Percentiles rank a stretch among this genome's conserved stretches.
Conservation (phyloP, 2,888 invertebrate species). For the Tiliacea aurago region DNA sequence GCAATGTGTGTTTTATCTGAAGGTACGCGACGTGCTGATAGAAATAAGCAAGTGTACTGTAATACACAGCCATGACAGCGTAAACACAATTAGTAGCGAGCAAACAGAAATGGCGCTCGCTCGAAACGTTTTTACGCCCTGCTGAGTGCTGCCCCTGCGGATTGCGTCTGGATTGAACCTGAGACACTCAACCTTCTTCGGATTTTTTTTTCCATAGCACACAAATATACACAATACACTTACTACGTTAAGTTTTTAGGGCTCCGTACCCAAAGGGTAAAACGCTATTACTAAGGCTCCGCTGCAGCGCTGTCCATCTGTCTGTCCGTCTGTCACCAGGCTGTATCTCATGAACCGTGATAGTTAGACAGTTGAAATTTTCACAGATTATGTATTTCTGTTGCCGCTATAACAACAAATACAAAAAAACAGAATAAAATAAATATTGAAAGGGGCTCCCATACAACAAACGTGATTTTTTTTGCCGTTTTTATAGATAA, state of each 20-base stretch:
- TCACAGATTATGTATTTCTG: too few species aligned
- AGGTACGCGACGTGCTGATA: conserved; percentile 6
- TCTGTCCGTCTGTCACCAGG: too few species aligned
- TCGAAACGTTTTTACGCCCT: conserved; percentile 34
- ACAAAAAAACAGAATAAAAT: too few species aligned
- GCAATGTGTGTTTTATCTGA: not conserved
- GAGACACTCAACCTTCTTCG: not conserved
- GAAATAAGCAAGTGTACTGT: conserved; percentile 10
- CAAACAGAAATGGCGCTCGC: conserved; percentile 46
- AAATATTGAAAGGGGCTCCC: too few species aligned
- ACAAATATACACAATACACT: conserved; percentile 5
- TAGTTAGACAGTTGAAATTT: too few species aligned
- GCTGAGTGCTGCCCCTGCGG: not conserved
- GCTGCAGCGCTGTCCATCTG: too few species aligned
- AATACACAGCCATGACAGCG: conserved; percentile 3
- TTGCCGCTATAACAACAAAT: too few species aligned
- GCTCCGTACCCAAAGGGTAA: too few species aligned
- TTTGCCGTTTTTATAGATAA: too few species aligned
- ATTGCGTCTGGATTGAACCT: conserved; percentile 21
- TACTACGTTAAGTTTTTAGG: conserved; percentile 10
- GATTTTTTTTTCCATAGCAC: conserved; percentile 3
- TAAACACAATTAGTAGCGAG: conserved; percentile 52
- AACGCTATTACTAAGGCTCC: too few species aligned
- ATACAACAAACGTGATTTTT: too few species aligned
- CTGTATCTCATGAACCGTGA: too few species aligned